Percentiles rank a stretch among this genome's conserved stretches.
Conservation (phyloP, 1,140 invertebrate species). For the Stegodyphus mimosarum region DNA sequence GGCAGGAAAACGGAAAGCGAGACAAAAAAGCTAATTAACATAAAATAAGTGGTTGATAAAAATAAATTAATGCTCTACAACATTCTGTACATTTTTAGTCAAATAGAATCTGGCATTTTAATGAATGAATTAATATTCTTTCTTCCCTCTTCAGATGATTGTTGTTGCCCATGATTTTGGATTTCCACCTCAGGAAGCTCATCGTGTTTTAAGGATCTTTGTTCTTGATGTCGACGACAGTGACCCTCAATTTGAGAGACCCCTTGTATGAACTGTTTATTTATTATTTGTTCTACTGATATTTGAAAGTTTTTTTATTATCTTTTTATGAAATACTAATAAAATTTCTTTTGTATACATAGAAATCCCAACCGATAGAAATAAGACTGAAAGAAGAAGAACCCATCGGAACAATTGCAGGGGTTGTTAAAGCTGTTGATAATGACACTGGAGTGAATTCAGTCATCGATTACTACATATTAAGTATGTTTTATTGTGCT, state of each 20-base stretch:
- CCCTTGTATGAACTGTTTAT: conserved; percentile 72
- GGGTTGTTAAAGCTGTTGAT: conserved; percentile 88
- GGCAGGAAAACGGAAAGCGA: too few relatives aligned
- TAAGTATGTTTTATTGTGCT: conserved; percentile 72
- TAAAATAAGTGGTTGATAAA: too few relatives aligned
- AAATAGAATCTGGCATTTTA: too few relatives aligned
- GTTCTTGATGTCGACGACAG: conserved; percentile 84
- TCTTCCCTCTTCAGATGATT: conserved; percentile 65
- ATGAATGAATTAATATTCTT: neutral
- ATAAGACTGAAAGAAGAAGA: conserved; percentile 77
- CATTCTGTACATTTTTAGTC: too few relatives aligned
- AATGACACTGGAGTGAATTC: conserved; percentile 93
- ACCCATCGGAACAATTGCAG: conserved; percentile 85
- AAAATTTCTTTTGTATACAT: conserved; percentile 50
- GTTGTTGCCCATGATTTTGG: conserved; percentile 81
- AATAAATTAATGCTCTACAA: too few relatives aligned
- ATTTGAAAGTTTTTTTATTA: too few relatives aligned
- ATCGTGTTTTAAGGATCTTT: conserved; percentile 76
- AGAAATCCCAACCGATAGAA: conserved; percentile 76
- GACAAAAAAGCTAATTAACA: too few relatives aligned
- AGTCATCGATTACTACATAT: conserved; percentile 89
- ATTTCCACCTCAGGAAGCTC: conserved; percentile 79
- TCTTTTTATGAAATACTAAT: too few relatives aligned
- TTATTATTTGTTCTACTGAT: neutral
- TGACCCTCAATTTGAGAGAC: conserved; percentile 78